These are phyloP conservation scores for Galerucella pusilla DNA, from an alignment of 2,888 invertebrate genomes.

Conservation along the genomic window DNA sequence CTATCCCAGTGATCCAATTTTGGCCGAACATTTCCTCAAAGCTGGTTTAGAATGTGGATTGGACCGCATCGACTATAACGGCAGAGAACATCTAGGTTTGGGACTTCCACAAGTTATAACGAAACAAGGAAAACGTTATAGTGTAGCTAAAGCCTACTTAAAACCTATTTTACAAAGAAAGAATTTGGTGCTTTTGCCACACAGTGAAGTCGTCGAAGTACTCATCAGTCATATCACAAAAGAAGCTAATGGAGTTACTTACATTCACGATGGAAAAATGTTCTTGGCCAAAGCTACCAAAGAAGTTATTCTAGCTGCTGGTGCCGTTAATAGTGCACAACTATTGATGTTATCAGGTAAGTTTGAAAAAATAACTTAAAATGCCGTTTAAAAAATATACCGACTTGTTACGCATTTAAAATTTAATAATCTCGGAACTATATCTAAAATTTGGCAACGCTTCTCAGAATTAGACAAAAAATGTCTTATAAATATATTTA, in stretches of 20 bases:
- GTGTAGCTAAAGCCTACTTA: slow-evolving; percentile 76
- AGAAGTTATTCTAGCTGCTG: slow-evolving; percentile 81
- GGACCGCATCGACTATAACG: slow-evolving; percentile 72
- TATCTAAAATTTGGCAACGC: no score
- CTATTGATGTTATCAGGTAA: slow-evolving; percentile 78
- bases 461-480: no score
- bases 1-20: slow-evolving; percentile 40
- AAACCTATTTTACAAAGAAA: slow-evolving; percentile 68
- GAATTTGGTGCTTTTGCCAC: slow-evolving; percentile 73
- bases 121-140: slow-evolving; percentile 75
- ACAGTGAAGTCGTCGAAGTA: slow-evolving; percentile 71
- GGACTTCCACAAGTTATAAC: slow-evolving; percentile 73
- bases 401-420: no score
- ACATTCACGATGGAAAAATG: slow-evolving; percentile 67
- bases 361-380: not conserved
- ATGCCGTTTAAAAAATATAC: no score
- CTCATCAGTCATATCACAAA: slow-evolving; percentile 70
- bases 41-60: slow-evolving; percentile 72
- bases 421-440: no score
- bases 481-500: no score
- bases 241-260: slow-evolving; percentile 73
- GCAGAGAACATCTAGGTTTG: slow-evolving; percentile 72
- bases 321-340: slow-evolving; percentile 82
- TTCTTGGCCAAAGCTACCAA: slow-evolving; percentile 72
- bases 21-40: slow-evolving; percentile 66